Base-by-base conservation (phyloP, 1,140 invertebrate genomes). In the Pemphigus obesinymphae region DNA sequence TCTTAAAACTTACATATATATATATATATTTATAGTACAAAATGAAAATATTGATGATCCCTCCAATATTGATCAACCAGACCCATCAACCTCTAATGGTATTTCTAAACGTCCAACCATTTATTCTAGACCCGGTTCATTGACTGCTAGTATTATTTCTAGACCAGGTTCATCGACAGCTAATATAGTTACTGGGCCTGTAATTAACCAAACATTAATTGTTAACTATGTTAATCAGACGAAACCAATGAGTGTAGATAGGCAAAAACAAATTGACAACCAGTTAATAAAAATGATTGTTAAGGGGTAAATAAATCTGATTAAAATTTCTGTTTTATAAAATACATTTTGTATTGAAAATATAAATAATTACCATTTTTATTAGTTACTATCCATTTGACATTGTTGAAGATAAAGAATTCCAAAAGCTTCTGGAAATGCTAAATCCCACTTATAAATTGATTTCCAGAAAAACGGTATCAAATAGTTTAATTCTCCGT, bases 401-500 rank as follows among this genome's bases (percentile, higher is more conserved):
- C n/a, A 53, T 53, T n/a, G n/a, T 53, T 20, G 50, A 53, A 23
- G 50, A 53, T 7, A 20, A 53, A 53, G 45, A 84, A 37, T 84
- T 85, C 45, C 50, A 50, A 82, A 82, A 83, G 72, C 80, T 85
- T 29, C 58, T 84, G 11, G 53, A 83, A 61, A 50, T 84, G 81
- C 34, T 85, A 37, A 84, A 84, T 68, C 82, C 83, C 20, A 72
- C 58, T 40, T 85, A 85, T 55, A 31, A 73, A 70, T 58, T 85
- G 11, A 83, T 84, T 11, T 72, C 84, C 34, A 84, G 83, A 83
- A 85, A 85, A 84, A 84, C 82, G 34, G 55, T 85, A 15, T 84
- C 84, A 26, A 76, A 83, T 17, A 80, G 70, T 29, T 48, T 85
- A 43, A 78, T 85, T 45, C 68, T 84, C 11, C 68, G n/a, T n/a